Evolutionary conservation across 2,888 invertebrate species (phyloP), one percentile per base, ranked within the genome.

Genomic region (Cheilosia variabilis): DNA sequence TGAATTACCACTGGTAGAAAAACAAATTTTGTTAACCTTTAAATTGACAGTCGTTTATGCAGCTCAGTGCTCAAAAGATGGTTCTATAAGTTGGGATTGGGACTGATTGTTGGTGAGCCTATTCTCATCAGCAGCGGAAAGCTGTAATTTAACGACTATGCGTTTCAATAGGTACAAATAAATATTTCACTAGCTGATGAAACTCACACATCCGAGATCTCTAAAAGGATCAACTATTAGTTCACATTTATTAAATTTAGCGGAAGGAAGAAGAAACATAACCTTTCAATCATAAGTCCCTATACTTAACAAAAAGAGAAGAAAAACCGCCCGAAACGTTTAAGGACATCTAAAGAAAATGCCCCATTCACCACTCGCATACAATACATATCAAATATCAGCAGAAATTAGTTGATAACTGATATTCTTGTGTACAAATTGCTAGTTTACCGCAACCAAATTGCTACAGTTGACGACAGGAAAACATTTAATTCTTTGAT

Each of bases 401-500:
- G 45, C 58, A 72, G 37, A 80, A 86, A 86, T 81, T 81, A 81
- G 72, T 34, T 81, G 86, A 81, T 81, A 86, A 65, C 76, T 72
- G 86, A 86, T 86, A 86, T 81, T 65, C 77, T 86, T 86, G 86
- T 81, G 37, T 72, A 86, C 81, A 86, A 86, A 86, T 86, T 81
- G 86, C 76, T 81, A 86, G 86, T 86, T 81, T 81, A 86, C 86
- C 86, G 86, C 86, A 86, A 58, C 72, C 43, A 81, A 86, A 81
- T 81, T 86, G 86, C 41, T 77, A 81, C 86, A 77, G 81, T 86
- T 68, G 81, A 81, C 76, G 66, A 52, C 24, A 52, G 72, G 72
- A 81, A 81, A 81, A 81, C 77, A 77, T 86, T 77, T 77, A 77
- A 86, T 86, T 86, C 86, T 77, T 86, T 86, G 86, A 86, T 81